A percentile compares a stretch with the other conserved stretches of the same genome.
phyloP scores from a whole-genome alignment of 2,113 vertebrate genomes.

The Steatornis caripensis region DNA sequence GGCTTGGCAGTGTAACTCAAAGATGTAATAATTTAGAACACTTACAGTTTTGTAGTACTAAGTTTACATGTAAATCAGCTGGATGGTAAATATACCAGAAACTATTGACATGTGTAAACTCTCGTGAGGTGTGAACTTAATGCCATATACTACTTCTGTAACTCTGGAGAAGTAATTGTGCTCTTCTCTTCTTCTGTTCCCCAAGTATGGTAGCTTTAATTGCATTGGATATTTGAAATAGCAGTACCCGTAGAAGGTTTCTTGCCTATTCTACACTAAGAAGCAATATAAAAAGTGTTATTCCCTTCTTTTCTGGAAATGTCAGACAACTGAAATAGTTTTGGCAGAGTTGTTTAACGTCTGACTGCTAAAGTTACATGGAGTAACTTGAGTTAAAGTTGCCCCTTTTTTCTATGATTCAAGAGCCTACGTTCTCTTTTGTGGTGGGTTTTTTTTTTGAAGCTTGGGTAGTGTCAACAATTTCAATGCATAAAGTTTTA shows the following conservation, averaged over 20 bases:
- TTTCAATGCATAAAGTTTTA: not conserved
- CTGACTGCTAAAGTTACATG: not conserved
- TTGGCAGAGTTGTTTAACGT: not conserved
- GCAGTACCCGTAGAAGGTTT: not conserved
- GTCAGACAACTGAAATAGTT: not conserved
- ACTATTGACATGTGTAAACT: not conserved
- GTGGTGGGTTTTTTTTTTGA: not conserved
- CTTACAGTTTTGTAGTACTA: not conserved
- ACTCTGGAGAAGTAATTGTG: not conserved
- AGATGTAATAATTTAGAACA: not conserved
- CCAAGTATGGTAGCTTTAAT: not conserved
- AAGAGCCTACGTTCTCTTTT: not conserved
- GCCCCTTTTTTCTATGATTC: not conserved
- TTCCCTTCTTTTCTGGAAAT: not conserved
- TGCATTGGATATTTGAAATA: not conserved
- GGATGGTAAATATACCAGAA: not conserved
- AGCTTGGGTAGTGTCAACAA: not conserved
- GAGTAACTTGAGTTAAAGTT: not conserved
- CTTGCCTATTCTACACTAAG: not conserved
- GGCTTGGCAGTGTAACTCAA: not conserved
- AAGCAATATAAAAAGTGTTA: not conserved
- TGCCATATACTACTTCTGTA: not conserved
- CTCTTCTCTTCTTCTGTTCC: not conserved
- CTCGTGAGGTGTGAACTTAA: not conserved
- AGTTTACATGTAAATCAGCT: not conserved